Evolutionary conservation across 2,113 vertebrate genomes (phyloP).

Genomic region (Pimephales promelas): DNA sequence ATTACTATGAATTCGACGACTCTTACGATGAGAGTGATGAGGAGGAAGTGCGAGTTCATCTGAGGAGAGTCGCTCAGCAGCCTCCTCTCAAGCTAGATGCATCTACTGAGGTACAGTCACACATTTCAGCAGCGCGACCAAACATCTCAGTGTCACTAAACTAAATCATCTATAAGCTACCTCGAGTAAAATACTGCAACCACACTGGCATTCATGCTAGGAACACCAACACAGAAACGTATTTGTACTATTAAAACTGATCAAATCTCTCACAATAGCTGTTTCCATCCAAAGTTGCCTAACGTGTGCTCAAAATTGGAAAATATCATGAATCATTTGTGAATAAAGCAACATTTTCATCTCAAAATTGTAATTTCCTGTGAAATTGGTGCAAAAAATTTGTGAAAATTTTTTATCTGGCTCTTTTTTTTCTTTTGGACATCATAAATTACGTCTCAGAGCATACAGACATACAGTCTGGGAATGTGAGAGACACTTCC

Average conservation of each 20-base stretch:
- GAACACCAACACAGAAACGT: not conserved
- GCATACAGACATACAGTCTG: no score
- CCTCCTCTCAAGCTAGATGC: constrained; percentile 93
- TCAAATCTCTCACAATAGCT: not conserved
- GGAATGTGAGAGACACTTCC: no score
- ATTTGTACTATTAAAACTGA: not conserved
- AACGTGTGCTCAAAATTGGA: no score
- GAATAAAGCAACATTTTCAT: no score
- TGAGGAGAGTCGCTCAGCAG: constrained; percentile 91
- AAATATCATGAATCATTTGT: no score
- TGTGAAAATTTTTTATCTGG: no score
- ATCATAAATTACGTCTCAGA: no score
- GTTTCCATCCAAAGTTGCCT: no score
- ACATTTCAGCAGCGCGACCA: not conserved
- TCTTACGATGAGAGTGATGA: constrained; percentile 97
- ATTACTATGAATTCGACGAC: constrained; percentile 96
- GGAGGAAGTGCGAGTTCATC: constrained; percentile 93
- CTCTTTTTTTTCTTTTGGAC: no score
- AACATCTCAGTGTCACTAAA: not conserved
- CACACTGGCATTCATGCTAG: not conserved
- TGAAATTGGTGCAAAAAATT: no score
- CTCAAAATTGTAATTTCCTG: no score
- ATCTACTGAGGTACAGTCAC: constrained; percentile 84
- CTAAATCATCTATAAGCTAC: not conserved
- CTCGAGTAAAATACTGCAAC: no score